A percentile compares a stretch with the other conserved stretches of the same genome.
These are phyloP conservation scores for Frieseomelitta varia DNA, from an alignment of 1,140 invertebrate genomes.

Conservation along the genomic window DNA sequence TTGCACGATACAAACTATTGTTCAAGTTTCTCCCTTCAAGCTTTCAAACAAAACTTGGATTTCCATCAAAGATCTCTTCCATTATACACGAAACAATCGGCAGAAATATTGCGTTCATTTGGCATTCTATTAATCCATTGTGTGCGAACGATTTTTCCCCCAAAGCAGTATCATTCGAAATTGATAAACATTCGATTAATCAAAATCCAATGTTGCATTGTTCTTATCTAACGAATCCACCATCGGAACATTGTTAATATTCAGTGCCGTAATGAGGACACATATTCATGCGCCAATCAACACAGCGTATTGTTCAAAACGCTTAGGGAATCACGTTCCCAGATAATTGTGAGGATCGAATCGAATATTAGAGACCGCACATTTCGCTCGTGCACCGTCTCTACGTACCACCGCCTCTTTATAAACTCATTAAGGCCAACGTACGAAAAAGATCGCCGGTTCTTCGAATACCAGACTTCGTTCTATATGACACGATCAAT, in stretches of 20 bases:
- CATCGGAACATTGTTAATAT: neutral
- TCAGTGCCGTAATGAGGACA: neutral
- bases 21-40: too few species aligned
- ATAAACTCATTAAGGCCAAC: conserved; percentile 16
- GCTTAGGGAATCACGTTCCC: neutral
- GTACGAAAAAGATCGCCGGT: neutral
- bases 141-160: neutral
- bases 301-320: neutral
- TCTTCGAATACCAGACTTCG: neutral
- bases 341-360: conserved; percentile 5
- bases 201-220: neutral
- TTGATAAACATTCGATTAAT: neutral
- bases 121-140: too few species aligned
- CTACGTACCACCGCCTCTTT: neutral
- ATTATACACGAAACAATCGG: neutral
- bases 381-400: neutral
- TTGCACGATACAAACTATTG: too few species aligned
- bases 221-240: neutral
- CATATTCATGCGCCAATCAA: neutral
- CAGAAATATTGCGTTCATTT: neutral
- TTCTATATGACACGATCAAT: neutral
- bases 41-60: neutral
- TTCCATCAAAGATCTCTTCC: neutral
- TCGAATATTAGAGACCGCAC: neutral
- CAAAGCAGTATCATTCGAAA: neutral